Percentiles rank a stretch among this genome's conserved stretches.
phyloP scores from a whole-genome alignment of 2,797 vertebrate species.

The Loris lydekkerianus region DNA sequence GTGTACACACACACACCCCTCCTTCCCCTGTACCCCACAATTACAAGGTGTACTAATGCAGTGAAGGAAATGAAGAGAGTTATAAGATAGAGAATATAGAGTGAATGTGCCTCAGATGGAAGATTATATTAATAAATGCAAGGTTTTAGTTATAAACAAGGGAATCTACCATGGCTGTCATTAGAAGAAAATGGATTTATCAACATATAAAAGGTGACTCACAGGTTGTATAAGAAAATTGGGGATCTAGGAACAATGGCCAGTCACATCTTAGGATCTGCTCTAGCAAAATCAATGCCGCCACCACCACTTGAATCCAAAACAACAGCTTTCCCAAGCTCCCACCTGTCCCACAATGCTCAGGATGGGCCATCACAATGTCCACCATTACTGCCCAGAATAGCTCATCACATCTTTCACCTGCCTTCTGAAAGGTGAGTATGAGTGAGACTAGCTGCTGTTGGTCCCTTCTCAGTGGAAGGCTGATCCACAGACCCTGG shows the following conservation, averaged over 20 bases:
- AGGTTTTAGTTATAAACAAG: slow-evolving; percentile 4
- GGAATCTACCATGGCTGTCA: background rate
- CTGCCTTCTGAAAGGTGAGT: background rate
- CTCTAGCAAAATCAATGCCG: background rate
- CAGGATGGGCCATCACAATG: background rate
- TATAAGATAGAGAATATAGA: slow-evolving; percentile 24
- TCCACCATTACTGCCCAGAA: background rate
- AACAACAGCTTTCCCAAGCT: background rate
- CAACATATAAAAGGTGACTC: background rate
- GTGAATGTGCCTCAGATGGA: background rate
- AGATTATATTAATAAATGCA: background rate
- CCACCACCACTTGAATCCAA: background rate
- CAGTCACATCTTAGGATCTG: background rate
- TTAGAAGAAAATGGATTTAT: background rate
- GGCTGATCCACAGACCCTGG: background rate
- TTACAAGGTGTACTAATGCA: background rate
- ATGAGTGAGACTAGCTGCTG: background rate
- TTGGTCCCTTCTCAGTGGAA: background rate
- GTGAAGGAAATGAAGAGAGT: background rate
- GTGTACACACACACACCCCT: background rate
- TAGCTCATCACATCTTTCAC: background rate
- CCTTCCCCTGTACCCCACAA: background rate
- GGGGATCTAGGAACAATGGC: background rate
- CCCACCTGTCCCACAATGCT: background rate
- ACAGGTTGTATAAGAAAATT: background rate